Base-by-base conservation (phyloP, 2,888 invertebrate species). In the Imbricaverruca yamaguchii region DNA sequence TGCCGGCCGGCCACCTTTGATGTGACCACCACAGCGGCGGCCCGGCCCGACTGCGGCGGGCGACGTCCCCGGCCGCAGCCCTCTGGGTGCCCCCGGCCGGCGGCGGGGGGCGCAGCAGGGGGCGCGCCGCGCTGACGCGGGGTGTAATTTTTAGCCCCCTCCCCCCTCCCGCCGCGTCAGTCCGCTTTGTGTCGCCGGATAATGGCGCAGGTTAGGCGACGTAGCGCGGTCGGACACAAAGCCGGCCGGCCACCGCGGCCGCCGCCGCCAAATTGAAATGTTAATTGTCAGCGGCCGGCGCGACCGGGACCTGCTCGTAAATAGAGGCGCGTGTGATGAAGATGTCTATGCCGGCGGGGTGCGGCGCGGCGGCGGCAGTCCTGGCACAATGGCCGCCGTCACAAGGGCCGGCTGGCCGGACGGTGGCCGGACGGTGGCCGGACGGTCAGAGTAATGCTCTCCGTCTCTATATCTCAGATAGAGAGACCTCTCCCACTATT, bases 141-240 rank as follows among this genome's bases (percentile, higher is more conserved):
- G 74, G 74, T 74, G 74, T 74, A 74, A 74, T 74, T 74, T 74
- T 74, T 39, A 13, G 74, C 74, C 74, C 74, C 74, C 74, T 8
- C 23, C n/a, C 65, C 8, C n/a, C 57, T n/a, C 74, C 21, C 69
- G 39, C 53, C 12, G 23, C 53, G 59, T 12, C 74, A 15, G 10
- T 0, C 53, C 74, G 74, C 74, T 74, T 53, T 53, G 53, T 53
- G 18, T 18, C 53, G 74, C 13, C 39, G 7, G 53, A 13, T 74
- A 21, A 74, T 18, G 53, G 25, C 0, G 74, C 53, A 13, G 53
- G 39, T 6, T 2, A 25, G 74, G 53, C 39, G 39, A 4, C 39
- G 39, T 39, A 39, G 39, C 39, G 39, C 53, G 74, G 18, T 13
- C 12, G 7, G 59, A 15, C 59, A 74, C 74, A 74, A 39, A 74